A percentile compares a stretch with the other conserved stretches of the same genome.
Evolutionary conservation across 2,888 invertebrate genomes (phyloP).

Genomic region (Eupithecia exiguata): DNA sequence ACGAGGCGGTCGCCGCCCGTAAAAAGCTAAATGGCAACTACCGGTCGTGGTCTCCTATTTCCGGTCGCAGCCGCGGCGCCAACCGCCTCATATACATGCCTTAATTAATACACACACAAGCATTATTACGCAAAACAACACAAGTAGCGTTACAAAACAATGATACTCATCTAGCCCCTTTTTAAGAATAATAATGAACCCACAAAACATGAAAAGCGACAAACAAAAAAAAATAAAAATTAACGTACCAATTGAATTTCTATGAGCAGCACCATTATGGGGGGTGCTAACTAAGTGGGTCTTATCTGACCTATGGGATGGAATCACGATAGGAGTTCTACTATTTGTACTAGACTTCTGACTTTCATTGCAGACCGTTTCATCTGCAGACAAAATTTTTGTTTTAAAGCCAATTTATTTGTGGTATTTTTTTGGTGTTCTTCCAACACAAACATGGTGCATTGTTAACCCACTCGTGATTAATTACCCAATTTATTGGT

Average conservation of each 20-base stretch:
- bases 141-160: background rate
- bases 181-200: background rate
- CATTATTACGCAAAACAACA: background rate
- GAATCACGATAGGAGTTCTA: conserved; percentile 65
- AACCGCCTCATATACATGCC: background rate
- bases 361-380: conserved; percentile 76
- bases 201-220: conserved; percentile 17
- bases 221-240: conserved; percentile 35
- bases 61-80: too few species aligned
- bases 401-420: conserved; percentile 49
- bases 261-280: conserved; percentile 76
- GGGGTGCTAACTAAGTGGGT: conserved; percentile 57
- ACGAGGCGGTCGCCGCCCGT: too few species aligned
- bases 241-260: conserved; percentile 76
- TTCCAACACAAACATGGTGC: too few species aligned
- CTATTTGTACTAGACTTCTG: conserved; percentile 71
- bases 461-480: too few species aligned
- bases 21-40: too few species aligned
- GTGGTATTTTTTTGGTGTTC: conserved; percentile 25
- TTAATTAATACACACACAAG: background rate
- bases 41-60: too few species aligned
- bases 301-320: conserved; percentile 72
- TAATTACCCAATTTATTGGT: too few species aligned
- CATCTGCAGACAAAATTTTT: conserved; percentile 77
- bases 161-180: background rate